Conservation (phyloP, 2,888 invertebrate genomes). For the Hypena proboscidalis region DNA sequence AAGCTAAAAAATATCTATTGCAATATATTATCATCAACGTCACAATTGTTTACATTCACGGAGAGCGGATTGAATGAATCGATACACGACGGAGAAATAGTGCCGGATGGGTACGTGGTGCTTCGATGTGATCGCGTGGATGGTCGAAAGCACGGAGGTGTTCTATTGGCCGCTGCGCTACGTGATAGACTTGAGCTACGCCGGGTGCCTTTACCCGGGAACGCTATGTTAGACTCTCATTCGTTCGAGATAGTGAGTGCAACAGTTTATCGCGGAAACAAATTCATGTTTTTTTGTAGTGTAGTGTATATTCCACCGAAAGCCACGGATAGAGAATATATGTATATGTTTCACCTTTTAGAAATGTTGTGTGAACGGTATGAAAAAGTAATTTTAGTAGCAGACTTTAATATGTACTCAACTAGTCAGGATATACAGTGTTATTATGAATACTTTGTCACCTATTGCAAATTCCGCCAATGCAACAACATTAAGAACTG, state of each 20-base stretch:
- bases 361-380: neutral
- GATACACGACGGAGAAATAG: neutral
- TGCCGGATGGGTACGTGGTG: neutral
- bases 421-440: neutral
- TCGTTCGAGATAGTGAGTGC: neutral
- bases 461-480: neutral
- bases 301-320: constrained; percentile 2
- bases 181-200: neutral
- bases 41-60: neutral
- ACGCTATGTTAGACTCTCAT: neutral
- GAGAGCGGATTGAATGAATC: neutral
- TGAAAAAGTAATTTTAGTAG: neutral
- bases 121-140: neutral
- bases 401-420: neutral
- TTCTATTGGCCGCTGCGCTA: neutral
- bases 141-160: no score
- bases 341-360: constrained; percentile 1
- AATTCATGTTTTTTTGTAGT: neutral
- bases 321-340: neutral
- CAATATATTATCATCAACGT: neutral
- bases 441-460: neutral
- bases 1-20: neutral
- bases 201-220: no score
- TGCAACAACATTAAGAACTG: neutral
- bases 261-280: neutral